Evolutionary conservation across 2,888 invertebrate species (phyloP).

Genomic region (Catocala nupta): DNA sequence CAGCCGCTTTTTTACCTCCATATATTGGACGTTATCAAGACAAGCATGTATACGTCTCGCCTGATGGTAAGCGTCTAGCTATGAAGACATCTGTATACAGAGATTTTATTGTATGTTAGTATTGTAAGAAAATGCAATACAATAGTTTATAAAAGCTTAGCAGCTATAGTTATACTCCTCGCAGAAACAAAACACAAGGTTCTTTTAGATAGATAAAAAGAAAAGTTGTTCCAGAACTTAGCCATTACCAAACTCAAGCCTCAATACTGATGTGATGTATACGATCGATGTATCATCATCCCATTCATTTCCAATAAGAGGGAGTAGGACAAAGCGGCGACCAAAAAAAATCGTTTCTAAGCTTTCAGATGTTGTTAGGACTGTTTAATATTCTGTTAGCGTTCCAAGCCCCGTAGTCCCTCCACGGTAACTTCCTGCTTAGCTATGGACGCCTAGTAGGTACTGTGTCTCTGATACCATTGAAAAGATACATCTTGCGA

Average conservation of each 20-base stretch:
- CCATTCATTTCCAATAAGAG: conserved; percentile 19
- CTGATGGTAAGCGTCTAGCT: too few species aligned
- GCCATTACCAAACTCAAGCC: conserved; percentile 17
- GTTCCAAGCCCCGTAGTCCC: conserved; percentile 60
- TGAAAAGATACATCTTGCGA: conserved; percentile 34
- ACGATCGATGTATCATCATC: conserved; percentile 31
- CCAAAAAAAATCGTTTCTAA: conserved; percentile 53
- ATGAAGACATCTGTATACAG: too few species aligned
- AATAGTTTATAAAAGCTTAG: too few species aligned
- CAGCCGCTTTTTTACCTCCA: too few species aligned
- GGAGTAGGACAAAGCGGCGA: conserved; percentile 32
- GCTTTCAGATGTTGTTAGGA: conserved; percentile 60
- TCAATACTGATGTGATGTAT: conserved; percentile 39
- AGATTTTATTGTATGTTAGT: too few species aligned
- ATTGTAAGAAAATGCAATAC: too few species aligned
- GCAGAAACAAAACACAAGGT: too few species aligned
- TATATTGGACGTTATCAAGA: too few species aligned
- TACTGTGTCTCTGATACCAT: conserved; percentile 47
- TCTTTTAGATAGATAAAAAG: too few species aligned
- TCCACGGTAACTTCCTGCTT: conserved; percentile 60
- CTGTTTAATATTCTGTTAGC: conserved; percentile 74
- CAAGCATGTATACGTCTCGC: too few species aligned
- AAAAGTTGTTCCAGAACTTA: too few species aligned
- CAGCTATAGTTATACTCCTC: too few species aligned
- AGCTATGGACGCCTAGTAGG: conserved; percentile 54